phyloP scores from a whole-genome alignment of 2,797 vertebrate genomes.

The Vespertilio murinus region DNA sequence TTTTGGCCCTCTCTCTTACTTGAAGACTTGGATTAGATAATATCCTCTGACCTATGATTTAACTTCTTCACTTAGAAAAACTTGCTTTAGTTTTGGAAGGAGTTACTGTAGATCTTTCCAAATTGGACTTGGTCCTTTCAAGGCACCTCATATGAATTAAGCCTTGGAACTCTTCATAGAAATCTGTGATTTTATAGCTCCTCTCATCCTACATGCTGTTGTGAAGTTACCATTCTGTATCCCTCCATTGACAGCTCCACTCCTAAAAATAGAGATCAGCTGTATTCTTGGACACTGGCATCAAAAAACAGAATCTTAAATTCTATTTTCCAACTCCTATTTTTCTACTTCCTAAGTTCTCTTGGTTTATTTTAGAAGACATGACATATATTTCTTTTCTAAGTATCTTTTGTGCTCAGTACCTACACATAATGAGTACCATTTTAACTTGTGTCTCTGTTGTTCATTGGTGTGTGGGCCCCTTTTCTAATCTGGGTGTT shows the following conservation, averaged over 20 bases:
- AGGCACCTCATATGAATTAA: slow-evolving; percentile 59
- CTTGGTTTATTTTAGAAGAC: slow-evolving; percentile 36
- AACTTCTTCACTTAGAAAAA: slow-evolving; percentile 56
- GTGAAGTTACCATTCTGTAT: slow-evolving; percentile 71
- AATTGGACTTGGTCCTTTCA: slow-evolving; percentile 58
- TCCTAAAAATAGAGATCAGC: slow-evolving; percentile 72
- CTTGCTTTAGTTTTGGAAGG: slow-evolving; percentile 52
- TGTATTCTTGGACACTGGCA: slow-evolving; percentile 65
- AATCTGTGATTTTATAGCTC: slow-evolving; percentile 56
- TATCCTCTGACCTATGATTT: slow-evolving; percentile 41
- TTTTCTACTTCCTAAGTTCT: slow-evolving; percentile 60
- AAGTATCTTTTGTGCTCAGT: slow-evolving; percentile 30
- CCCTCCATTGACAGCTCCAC: slow-evolving; percentile 53
- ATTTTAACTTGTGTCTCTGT: not conserved
- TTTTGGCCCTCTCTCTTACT: slow-evolving; percentile 13
- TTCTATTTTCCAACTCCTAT: slow-evolving; percentile 47
- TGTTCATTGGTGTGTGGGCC: not conserved
- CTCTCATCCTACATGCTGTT: slow-evolving; percentile 54
- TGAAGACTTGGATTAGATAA: slow-evolving; percentile 23
- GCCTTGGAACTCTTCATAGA: slow-evolving; percentile 54
- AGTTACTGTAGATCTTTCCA: slow-evolving; percentile 43
- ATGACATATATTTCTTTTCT: slow-evolving; percentile 11
- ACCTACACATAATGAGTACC: not conserved
- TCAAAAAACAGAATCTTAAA: slow-evolving; percentile 59
- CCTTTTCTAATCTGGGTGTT: not conserved